Percentiles rank a stretch among this genome's conserved stretches.
These are phyloP conservation scores for Zaprionus capensis DNA, from an alignment of 1,140 invertebrate species.

Conservation along the genomic window DNA sequence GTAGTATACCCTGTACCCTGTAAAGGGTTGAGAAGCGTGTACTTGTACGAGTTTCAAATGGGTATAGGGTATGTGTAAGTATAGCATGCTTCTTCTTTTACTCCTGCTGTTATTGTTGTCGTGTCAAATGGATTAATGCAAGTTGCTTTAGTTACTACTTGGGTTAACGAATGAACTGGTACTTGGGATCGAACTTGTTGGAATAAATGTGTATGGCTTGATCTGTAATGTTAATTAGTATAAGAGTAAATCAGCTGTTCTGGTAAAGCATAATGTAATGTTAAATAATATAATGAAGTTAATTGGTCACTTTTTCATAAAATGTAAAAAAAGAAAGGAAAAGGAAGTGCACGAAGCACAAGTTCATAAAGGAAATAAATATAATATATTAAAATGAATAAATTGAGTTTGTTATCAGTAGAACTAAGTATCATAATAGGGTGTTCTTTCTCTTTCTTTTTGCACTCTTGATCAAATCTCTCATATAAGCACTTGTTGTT, in stretches of 20 bases:
- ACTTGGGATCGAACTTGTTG: neutral
- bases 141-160: neutral
- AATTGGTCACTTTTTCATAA: too few species aligned
- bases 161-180: neutral
- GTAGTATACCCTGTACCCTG: conserved; percentile 2
- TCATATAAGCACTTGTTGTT: conserved; percentile 29
- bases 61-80: neutral
- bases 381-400: too few species aligned
- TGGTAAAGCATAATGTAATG: too few species aligned
- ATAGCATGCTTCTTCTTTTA: neutral
- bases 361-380: too few species aligned
- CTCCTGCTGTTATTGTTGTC: conserved; percentile 5
- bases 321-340: too few species aligned
- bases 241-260: too few species aligned
- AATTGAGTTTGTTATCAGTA: too few species aligned
- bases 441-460: neutral
- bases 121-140: conserved; percentile 8
- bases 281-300: too few species aligned
- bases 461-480: neutral
- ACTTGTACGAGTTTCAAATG: neutral
- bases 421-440: neutral
- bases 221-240: too few species aligned
- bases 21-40: neutral
- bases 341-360: too few species aligned
- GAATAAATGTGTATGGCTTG: too few species aligned